phyloP scores from a whole-genome alignment of 1,140 invertebrate species.

The Chrysopa pallens region DNA sequence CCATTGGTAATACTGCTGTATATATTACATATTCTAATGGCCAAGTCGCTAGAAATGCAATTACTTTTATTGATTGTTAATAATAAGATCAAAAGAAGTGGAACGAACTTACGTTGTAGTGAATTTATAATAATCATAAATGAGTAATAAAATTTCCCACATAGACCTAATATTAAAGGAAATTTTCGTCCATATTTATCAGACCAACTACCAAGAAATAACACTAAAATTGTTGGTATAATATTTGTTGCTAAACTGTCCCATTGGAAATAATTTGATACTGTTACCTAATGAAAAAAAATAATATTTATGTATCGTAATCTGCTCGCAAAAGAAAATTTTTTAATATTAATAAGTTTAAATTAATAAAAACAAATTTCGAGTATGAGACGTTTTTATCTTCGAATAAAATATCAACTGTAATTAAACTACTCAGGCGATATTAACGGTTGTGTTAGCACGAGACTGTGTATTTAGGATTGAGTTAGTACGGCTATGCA shows the following conservation, averaged over 20 bases:
- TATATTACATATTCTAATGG: slow-evolving; percentile 53
- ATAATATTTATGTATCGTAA: too few relatives aligned
- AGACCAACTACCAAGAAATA: slow-evolving; percentile 60
- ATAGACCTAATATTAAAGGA: slow-evolving; percentile 42
- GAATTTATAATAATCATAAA: slow-evolving; percentile 49
- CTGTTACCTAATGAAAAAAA: slow-evolving; percentile 32
- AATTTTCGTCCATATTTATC: slow-evolving; percentile 50
- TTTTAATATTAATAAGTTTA: too few relatives aligned
- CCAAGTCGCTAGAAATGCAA: slow-evolving; percentile 31
- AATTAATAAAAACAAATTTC: too few relatives aligned
- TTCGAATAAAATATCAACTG: too few relatives aligned
- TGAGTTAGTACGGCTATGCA: too few relatives aligned
- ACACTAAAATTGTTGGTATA: slow-evolving; percentile 46
- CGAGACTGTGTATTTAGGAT: too few relatives aligned
- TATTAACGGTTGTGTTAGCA: too few relatives aligned
- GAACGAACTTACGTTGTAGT: slow-evolving; percentile 21
- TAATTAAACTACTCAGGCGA: too few relatives aligned
- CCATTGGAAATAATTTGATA: slow-evolving; percentile 53
- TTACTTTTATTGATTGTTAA: neutral
- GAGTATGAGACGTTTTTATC: too few relatives aligned
- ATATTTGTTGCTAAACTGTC: slow-evolving; percentile 49
- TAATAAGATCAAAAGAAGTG: neutral
- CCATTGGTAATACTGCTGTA: slow-evolving; percentile 49
- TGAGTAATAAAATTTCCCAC: slow-evolving; percentile 55
- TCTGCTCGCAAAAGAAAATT: too few relatives aligned